Base-by-base conservation (phyloP, 2,888 invertebrate genomes). In the Polietes domitor region DNA sequence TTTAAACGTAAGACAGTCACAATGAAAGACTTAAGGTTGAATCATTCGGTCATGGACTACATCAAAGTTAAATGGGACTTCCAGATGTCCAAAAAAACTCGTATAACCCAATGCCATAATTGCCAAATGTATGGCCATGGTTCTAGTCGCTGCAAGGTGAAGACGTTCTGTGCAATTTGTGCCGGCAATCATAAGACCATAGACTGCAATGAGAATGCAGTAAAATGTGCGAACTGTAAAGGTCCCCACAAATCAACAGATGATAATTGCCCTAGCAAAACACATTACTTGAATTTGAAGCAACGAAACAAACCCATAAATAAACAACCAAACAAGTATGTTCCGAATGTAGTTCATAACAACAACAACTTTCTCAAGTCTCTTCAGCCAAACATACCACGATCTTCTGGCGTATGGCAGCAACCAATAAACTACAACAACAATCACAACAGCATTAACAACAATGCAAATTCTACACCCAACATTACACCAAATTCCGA, bases 181-280 rank as follows among this genome's bases (percentile, higher is more conserved):
- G 63, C 77, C n/a, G 72, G 17, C 15, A 17, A 17, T 7, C 72
- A 73, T 21, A 15, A 12, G 6, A 73, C 78, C 1, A 4, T 41
- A 3, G 19, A 63, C 7, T 78, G 72, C n/a, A 65, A 26, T 9
- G 63, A 41, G 2, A 5, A 28, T 3, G n/a, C 50, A 12, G 28
- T 47, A 21, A 78, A 78, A 73, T 78, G 78, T 37, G 73, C 65
- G 1, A 78, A 78, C 37, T 73, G 53, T 7, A 50, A 78, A 3
- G 63, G 78, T 0, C 26, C 63, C 0, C 73, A 78, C 24, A 37
- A 78, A 28, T 72, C 55, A 17, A 53, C 65, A 19, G 32, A 19
- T 32, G n/a, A 61, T 15, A 47, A 50, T 9, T 71, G 71, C 15
- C 71, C 47, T 7, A 65, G 75, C 12, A 58, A 58, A 77, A 7